Evolutionary conservation across 2,113 vertebrate species (phyloP).

Genomic region (Zonotrichia leucophrys): DNA sequence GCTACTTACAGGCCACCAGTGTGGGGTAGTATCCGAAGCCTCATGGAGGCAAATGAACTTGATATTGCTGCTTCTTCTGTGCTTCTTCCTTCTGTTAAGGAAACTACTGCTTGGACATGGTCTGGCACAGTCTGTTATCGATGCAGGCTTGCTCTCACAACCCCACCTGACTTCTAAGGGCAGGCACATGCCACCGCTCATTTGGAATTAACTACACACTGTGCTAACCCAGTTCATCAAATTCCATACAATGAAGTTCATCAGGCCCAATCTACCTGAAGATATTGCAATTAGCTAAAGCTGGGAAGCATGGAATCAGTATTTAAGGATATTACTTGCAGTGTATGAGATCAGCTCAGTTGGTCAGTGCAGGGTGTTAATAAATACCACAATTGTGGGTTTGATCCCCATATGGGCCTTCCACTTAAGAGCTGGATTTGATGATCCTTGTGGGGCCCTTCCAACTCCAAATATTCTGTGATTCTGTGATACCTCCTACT

Average conservation of each 20-base stretch:
- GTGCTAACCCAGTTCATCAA: background rate
- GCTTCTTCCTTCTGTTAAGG: background rate
- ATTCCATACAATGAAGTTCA: background rate
- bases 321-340: background rate
- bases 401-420: background rate
- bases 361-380: background rate
- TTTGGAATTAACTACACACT: background rate
- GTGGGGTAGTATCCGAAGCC: background rate
- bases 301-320: background rate
- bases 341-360: background rate
- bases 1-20: background rate
- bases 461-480: background rate
- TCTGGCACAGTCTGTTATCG: background rate
- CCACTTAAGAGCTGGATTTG: background rate
- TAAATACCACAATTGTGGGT: background rate
- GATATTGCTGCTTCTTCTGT: background rate
- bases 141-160: background rate
- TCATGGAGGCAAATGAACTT: background rate
- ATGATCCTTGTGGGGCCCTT: background rate
- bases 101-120: background rate
- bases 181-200: background rate
- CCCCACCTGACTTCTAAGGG: background rate
- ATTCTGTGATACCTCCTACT: background rate
- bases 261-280: background rate
- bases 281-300: background rate